Conservation (phyloP, 2,113 vertebrate genomes). For the Tachycineta bicolor region DNA sequence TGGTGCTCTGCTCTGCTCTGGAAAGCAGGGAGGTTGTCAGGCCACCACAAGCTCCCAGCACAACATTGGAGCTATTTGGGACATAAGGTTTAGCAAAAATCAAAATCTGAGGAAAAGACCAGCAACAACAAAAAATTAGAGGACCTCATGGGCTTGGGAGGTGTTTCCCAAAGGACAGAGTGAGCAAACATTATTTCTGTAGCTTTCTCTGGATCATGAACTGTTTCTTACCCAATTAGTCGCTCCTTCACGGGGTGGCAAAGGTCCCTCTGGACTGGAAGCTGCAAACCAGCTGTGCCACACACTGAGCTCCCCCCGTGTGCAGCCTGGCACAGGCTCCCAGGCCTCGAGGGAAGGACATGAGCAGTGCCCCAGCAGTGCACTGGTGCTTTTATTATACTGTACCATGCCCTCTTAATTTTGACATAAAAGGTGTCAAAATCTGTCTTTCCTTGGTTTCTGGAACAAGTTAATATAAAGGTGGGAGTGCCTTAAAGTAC, state of each 20-base stretch:
- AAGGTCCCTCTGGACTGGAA: neutral
- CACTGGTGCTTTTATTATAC: neutral
- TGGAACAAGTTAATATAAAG: no score
- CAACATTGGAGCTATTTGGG: neutral
- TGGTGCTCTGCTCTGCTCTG: neutral
- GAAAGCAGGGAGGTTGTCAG: neutral
- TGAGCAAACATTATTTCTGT: neutral
- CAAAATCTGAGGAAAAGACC: neutral
- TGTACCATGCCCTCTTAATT: no score
- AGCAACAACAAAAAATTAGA: neutral
- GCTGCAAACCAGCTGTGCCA: neutral
- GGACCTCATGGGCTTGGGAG: neutral
- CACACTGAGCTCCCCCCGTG: neutral
- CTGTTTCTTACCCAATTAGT: neutral
- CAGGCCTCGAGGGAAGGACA: neutral
- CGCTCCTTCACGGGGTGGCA: accelerated
- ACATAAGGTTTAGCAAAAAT: neutral
- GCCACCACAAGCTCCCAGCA: neutral
- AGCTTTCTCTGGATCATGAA: neutral
- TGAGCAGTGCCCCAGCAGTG: neutral
- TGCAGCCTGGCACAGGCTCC: neutral
- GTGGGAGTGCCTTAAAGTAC: no score
- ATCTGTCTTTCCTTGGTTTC: no score
- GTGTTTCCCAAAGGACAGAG: neutral
- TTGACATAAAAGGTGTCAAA: no score